Conservation (phyloP, 2,113 vertebrate species). For the Heterotis niloticus region DNA sequence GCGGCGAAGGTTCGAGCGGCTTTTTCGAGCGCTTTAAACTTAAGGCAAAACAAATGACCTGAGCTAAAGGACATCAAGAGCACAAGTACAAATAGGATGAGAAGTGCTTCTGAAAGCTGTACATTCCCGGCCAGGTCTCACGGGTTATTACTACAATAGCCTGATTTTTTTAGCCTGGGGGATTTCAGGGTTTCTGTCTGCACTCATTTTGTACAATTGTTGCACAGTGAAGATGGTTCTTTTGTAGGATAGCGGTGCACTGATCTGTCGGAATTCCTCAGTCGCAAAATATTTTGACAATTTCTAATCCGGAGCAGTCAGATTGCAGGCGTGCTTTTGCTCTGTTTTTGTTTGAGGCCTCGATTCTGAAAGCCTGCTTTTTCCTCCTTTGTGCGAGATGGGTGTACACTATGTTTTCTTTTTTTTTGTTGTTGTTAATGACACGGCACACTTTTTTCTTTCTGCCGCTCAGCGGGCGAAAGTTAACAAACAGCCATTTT, state of each 20-base stretch:
- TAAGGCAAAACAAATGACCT: slow-evolving; percentile 69
- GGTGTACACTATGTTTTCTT: slow-evolving; percentile 43
- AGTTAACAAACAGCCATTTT: slow-evolving; percentile 57
- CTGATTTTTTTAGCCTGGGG: slow-evolving; percentile 75
- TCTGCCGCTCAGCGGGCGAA: slow-evolving; percentile 43
- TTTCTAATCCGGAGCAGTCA: slow-evolving; percentile 58
- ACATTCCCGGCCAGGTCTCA: slow-evolving; percentile 79
- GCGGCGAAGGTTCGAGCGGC: slow-evolving; percentile 57
- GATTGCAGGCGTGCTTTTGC: slow-evolving; percentile 39
- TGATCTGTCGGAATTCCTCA: slow-evolving; percentile 63
- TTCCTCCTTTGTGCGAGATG: slow-evolving; percentile 30
- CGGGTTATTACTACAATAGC: slow-evolving; percentile 78
- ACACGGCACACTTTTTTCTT: slow-evolving; percentile 40
- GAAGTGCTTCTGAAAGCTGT: slow-evolving; percentile 77
- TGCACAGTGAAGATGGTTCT: slow-evolving; percentile 73
- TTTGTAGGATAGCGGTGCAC: slow-evolving; percentile 55
- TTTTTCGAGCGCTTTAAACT: slow-evolving; percentile 58
- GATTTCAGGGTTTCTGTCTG: slow-evolving; percentile 73
- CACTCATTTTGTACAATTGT: slow-evolving; percentile 71
- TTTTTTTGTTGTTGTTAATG: slow-evolving; percentile 54
- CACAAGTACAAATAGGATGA: slow-evolving; percentile 78
- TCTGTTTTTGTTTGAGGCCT: slow-evolving; percentile 24
- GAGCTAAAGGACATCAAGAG: slow-evolving; percentile 69
- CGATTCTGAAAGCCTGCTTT: slow-evolving; percentile 31
- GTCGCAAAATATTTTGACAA: slow-evolving; percentile 66